Evolutionary conservation across 2,888 invertebrate species (phyloP).

Genomic region (Epirrita christyi): DNA sequence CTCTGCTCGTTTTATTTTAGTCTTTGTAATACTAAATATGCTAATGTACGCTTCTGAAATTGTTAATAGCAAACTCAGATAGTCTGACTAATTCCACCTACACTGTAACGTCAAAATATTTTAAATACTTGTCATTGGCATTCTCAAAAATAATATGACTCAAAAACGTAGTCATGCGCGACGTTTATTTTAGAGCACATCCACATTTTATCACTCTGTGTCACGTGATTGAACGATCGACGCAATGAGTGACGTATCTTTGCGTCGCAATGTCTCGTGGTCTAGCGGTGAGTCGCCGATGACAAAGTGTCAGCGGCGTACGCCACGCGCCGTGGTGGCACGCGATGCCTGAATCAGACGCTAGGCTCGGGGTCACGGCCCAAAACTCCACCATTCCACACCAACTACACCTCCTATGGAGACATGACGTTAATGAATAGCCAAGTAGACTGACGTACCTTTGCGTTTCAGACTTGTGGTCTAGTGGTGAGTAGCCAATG

Average conservation of each 20-base stretch:
- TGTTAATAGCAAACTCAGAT: neutral
- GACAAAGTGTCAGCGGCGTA: neutral
- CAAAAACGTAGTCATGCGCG: slow-evolving; percentile 10
- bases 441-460: slow-evolving; percentile 14
- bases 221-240: slow-evolving; percentile 12
- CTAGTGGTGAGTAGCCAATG: neutral
- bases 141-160: slow-evolving; percentile 16
- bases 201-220: slow-evolving; percentile 10
- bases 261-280: slow-evolving; percentile 19
- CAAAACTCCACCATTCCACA: slow-evolving; percentile 29
- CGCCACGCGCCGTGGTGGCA: slow-evolving; percentile 29
- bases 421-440: slow-evolving; percentile 30
- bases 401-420: slow-evolving; percentile 32
- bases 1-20: no score
- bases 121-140: slow-evolving; percentile 5
- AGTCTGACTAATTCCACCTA: neutral
- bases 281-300: neutral
- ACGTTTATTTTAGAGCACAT: slow-evolving; percentile 16
- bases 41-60: neutral
- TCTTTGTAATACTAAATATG: neutral
- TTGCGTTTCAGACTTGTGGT: slow-evolving; percentile 17
- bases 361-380: slow-evolving; percentile 35
- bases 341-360: slow-evolving; percentile 49
- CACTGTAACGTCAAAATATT: neutral
- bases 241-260: slow-evolving; percentile 17